Evolutionary conservation across 1,140 invertebrate species (phyloP), one percentile per base, ranked within the genome.

Genomic region (Notospermus geniculatus): DNA sequence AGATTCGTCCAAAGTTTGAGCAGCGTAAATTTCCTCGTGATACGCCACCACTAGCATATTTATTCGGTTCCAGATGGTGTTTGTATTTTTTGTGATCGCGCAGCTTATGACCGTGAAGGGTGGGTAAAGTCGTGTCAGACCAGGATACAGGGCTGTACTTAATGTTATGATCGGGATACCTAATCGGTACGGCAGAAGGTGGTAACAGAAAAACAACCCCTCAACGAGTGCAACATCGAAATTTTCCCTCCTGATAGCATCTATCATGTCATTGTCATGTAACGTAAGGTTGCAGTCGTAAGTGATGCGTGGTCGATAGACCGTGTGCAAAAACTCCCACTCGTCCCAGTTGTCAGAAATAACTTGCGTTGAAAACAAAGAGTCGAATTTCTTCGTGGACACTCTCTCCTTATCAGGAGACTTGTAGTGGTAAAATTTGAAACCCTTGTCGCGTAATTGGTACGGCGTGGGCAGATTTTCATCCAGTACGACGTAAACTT

Each of bases 171-270:
- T 7, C n/a, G n/a, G n/a, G n/a, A 50, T 50, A n/a, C 25, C 46
- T 19, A 27, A 19, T 23, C 9, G 4, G n/a, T 50, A n/a, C 46
- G 46, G 46, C 9, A 50, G 4, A n/a, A 50, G 4, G 46, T 27
- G 19, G 9, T 23, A 27, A n/a, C n/a, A 50, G n/a, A 27, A 27
- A 27, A 7, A 23, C 19, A 50, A 50, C 46, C 19, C n/a, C 5
- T 50, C 46, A 27, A 50, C n/a, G n/a, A 50, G 5, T 7, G 46
- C 46, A 5, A 50, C 9, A 50, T 50, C 46, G n/a, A 50, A 50
- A 5, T 50, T 50, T 9, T 7, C 9, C 46, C 4, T n/a, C n/a
- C n/a, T 5, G 46, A 50, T 27, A 5, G 5, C n/a, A 4, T 50
- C n/a, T 4, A 50, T 7, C 25, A 50, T 9, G 25, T 50, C n/a